Conservation (phyloP, 2,113 vertebrate species). For the Mixornis gularis region DNA sequence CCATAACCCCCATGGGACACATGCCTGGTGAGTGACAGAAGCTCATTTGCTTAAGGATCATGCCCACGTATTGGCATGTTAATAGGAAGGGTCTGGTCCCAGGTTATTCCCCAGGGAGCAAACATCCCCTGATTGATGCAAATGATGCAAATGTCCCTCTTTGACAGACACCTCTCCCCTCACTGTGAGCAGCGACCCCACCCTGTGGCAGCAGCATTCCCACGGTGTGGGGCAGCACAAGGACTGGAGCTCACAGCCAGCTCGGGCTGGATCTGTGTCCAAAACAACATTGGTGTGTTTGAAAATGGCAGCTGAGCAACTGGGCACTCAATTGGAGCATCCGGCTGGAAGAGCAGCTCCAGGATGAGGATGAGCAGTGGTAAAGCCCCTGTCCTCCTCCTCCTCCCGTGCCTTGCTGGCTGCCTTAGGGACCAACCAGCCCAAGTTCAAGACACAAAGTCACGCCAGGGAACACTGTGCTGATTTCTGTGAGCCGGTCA, state of each 20-base stretch:
- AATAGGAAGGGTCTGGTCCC: not conserved
- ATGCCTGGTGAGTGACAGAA: fast-evolving
- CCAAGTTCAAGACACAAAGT: conserved; percentile 7
- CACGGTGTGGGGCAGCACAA: fast-evolving
- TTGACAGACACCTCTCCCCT: not conserved
- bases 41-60: not conserved
- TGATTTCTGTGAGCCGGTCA: conserved; percentile 7
- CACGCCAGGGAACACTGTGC: conserved; percentile 8
- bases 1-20: not conserved
- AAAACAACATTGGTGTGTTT: not conserved
- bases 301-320: not conserved
- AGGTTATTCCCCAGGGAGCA: not conserved
- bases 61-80: not conserved
- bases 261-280: not conserved
- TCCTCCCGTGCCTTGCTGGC: not conserved
- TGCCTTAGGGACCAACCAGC: not conserved
- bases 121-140: not conserved
- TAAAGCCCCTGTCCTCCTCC: not conserved
- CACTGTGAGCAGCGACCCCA: fast-evolving
- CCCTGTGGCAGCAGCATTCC: not conserved
- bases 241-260: not conserved
- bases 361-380: not conserved
- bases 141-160: not conserved
- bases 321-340: not conserved
- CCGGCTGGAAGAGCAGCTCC: fast-evolving